These are phyloP conservation scores for Mesitornis unicolor DNA, from an alignment of 2,113 vertebrate species.

Conservation along the genomic window DNA sequence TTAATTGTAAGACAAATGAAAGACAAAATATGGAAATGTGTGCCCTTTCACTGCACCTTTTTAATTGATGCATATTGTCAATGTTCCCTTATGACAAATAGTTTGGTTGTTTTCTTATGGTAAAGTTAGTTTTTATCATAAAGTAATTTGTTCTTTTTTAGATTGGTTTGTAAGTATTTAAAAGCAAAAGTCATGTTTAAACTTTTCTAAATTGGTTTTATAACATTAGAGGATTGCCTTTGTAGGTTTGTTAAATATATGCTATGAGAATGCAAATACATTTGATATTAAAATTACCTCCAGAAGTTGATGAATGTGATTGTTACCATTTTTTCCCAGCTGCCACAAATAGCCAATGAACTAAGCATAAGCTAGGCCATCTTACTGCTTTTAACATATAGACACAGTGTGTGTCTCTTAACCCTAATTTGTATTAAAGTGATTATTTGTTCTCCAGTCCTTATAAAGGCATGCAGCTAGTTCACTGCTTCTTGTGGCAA, in stretches of 20 bases:
- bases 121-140: neutral
- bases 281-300: constrained; percentile 73
- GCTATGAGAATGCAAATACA: constrained; percentile 24
- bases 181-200: neutral
- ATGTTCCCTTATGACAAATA: neutral
- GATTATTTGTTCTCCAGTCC: neutral
- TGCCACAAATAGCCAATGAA: neutral
- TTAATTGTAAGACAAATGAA: neutral
- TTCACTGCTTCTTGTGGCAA: neutral
- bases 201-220: constrained; percentile 36
- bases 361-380: neutral
- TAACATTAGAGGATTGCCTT: constrained; percentile 41
- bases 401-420: neutral
- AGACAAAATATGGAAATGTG: neutral
- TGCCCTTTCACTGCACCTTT: neutral
- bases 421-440: neutral
- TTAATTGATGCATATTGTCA: neutral
- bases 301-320: constrained; percentile 25
- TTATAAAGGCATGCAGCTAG: neutral
- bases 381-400: neutral
- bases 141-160: neutral
- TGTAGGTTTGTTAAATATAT: constrained; percentile 48
- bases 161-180: constrained; percentile 50
- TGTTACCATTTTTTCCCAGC: neutral
- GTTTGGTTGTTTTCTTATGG: neutral